A percentile compares a stretch with the other conserved stretches of the same genome.
Evolutionary conservation across 2,888 invertebrate species (phyloP).

Genomic region (Thecophora atra): DNA sequence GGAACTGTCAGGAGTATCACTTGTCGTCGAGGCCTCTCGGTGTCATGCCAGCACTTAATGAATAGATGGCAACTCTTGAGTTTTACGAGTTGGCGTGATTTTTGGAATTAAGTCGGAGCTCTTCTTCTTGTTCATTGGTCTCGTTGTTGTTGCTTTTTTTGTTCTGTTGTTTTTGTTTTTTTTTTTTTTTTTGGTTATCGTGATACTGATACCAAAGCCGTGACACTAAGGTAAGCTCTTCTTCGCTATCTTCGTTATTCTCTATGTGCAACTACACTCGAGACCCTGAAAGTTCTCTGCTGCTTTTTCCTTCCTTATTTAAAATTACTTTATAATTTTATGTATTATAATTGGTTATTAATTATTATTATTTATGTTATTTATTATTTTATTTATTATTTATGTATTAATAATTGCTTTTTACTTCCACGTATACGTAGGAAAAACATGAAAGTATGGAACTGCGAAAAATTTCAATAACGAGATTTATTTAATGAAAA

Average conservation of each 20-base stretch:
- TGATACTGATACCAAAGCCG: conserved; percentile 4
- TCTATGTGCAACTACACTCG: conserved; percentile 13
- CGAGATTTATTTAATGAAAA: too few species aligned
- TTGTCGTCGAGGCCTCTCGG: conserved; percentile 25
- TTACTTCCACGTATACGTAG: too few species aligned
- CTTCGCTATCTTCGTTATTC: not conserved
- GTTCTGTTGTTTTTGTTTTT: not conserved
- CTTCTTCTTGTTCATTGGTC: not conserved
- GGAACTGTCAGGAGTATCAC: conserved; percentile 22
- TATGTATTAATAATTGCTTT: too few species aligned
- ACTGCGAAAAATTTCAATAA: too few species aligned
- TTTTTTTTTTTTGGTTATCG: not conserved
- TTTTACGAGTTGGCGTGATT: conserved; percentile 26
- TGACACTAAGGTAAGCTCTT: conserved; percentile 13
- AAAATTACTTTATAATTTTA: too few species aligned
- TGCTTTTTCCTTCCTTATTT: not conserved
- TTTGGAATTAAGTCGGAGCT: conserved; percentile 12
- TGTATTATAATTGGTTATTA: too few species aligned
- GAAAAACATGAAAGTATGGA: too few species aligned
- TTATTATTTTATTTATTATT: too few species aligned
- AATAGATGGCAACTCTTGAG: conserved; percentile 31
- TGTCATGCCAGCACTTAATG: conserved; percentile 35
- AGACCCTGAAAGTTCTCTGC: conserved; percentile 23
- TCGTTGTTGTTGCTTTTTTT: conserved; percentile 10
- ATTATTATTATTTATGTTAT: too few species aligned